Evolutionary conservation across 2,797 vertebrate species (phyloP).

Genomic region (Alca torda): DNA sequence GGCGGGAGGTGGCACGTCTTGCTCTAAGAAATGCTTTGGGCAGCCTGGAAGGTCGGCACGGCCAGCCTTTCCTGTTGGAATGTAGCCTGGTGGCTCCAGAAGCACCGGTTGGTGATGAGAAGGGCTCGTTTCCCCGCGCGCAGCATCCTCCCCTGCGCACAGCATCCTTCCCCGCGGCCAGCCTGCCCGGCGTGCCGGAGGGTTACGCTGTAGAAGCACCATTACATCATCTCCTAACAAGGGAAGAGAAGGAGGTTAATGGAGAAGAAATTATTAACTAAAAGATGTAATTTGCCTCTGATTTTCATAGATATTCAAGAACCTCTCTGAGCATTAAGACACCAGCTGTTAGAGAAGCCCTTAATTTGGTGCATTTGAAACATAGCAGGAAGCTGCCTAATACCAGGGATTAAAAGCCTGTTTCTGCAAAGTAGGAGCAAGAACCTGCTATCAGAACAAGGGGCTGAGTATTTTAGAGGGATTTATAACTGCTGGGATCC

Average conservation of each 20-base stretch:
- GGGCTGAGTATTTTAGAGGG: slow-evolving; percentile 68
- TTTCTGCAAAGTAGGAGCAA: slow-evolving; percentile 61
- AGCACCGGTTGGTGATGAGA: not conserved
- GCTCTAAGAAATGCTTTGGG: not conserved
- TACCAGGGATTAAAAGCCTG: slow-evolving; percentile 54
- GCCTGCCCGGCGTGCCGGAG: not conserved
- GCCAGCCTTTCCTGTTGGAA: not conserved
- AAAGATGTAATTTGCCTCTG: slow-evolving; percentile 69
- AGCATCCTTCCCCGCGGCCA: not conserved
- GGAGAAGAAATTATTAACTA: slow-evolving; percentile 68
- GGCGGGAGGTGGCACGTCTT: not conserved
- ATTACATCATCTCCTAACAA: slow-evolving; percentile 56
- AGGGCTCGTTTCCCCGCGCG: not conserved
- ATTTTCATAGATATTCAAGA: slow-evolving; percentile 67
- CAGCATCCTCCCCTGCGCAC: not conserved
- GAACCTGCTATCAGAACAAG: slow-evolving; percentile 68
- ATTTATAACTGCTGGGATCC: slow-evolving; percentile 64
- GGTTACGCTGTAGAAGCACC: not conserved
- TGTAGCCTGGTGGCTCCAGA: not conserved
- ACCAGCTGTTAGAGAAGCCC: slow-evolving; percentile 66
- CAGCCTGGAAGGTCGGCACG: not conserved
- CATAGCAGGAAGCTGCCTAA: slow-evolving; percentile 57
- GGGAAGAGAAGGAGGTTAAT: slow-evolving; percentile 51
- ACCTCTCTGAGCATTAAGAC: slow-evolving; percentile 50
- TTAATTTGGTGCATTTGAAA: slow-evolving; percentile 65